A percentile compares a stretch with the other conserved stretches of the same genome.
These are phyloP conservation scores for Etheostoma nigrum DNA, from an alignment of 2,797 vertebrate species.

Conservation along the genomic window DNA sequence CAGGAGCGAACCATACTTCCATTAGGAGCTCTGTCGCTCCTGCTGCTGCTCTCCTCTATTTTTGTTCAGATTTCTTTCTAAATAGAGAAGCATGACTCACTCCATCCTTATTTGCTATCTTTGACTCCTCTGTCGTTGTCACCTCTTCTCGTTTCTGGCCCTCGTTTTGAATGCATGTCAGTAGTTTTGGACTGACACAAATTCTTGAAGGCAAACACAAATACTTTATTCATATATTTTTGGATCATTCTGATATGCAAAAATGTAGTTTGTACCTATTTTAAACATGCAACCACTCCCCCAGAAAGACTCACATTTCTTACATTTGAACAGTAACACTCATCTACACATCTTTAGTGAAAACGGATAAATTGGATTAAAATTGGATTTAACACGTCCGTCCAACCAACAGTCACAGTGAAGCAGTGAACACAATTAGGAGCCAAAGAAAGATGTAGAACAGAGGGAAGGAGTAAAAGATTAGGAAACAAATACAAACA, in stretches of 20 bases:
- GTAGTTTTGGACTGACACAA: neutral
- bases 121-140: conserved; percentile 17
- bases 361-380: neutral
- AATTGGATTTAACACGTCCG: neutral
- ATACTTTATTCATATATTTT: neutral
- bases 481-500: too few species aligned
- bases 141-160: conserved; percentile 1
- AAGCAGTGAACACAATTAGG: neutral
- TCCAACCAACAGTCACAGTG: neutral
- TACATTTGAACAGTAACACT: conserved; percentile 9
- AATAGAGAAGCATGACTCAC: conserved; percentile 69
- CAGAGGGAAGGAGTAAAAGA: too few species aligned
- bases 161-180: conserved; percentile 5
- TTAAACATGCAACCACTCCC: neutral
- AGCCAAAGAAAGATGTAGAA: neutral
- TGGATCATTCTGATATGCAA: neutral
- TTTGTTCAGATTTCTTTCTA: conserved; percentile 53
- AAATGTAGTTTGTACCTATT: neutral
- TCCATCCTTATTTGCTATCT: conserved; percentile 25
- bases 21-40: conserved; percentile 60
- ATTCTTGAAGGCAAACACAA: neutral
- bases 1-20: conserved; percentile 56
- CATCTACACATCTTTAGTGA: neutral
- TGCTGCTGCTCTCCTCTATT: conserved; percentile 56
- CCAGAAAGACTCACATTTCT: neutral